These are phyloP conservation scores for Eulemur rubriventer DNA, from an alignment of 2,797 vertebrate species.

Conservation along the genomic window DNA sequence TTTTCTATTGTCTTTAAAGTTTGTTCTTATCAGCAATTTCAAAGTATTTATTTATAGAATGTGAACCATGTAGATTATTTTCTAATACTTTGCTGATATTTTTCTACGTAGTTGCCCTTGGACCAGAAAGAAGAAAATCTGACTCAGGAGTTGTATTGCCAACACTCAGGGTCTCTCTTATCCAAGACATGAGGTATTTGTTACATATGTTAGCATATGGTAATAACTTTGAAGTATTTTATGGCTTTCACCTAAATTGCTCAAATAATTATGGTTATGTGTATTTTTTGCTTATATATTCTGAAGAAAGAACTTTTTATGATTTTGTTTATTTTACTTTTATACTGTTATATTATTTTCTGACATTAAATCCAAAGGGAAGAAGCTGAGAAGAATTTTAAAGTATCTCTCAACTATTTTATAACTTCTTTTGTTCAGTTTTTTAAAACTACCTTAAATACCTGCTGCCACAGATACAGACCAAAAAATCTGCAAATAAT, in stretches of 20 bases:
- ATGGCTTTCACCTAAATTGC: background rate
- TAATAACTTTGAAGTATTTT: slow-evolving; percentile 1
- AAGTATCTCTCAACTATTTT: slow-evolving; percentile 38
- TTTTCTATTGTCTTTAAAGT: slow-evolving; percentile 28
- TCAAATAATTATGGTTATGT: background rate
- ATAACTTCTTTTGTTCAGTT: background rate
- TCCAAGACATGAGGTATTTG: slow-evolving; percentile 95
- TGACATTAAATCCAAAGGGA: slow-evolving; percentile 29
- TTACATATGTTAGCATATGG: slow-evolving; percentile 2
- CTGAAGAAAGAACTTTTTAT: slow-evolving; percentile 23
- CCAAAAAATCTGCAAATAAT: background rate
- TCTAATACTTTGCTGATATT: slow-evolving; percentile 63
- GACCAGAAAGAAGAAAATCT: slow-evolving; percentile 90
- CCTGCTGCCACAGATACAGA: background rate
- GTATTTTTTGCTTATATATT: slow-evolving; percentile 26
- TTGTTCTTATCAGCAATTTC: slow-evolving; percentile 35
- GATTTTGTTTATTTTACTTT: background rate
- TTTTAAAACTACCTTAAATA: slow-evolving; percentile 26
- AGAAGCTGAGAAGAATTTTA: slow-evolving; percentile 15
- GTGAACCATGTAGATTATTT: background rate
- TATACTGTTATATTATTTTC: background rate
- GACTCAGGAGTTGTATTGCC: slow-evolving; percentile 88
- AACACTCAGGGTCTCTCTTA: slow-evolving; percentile 90
- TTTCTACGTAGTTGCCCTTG: slow-evolving; percentile 85
- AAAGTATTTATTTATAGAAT: slow-evolving; percentile 21